These are phyloP conservation scores for Nomia melanderi DNA, from an alignment of 1,140 invertebrate genomes.

Conservation along the genomic window DNA sequence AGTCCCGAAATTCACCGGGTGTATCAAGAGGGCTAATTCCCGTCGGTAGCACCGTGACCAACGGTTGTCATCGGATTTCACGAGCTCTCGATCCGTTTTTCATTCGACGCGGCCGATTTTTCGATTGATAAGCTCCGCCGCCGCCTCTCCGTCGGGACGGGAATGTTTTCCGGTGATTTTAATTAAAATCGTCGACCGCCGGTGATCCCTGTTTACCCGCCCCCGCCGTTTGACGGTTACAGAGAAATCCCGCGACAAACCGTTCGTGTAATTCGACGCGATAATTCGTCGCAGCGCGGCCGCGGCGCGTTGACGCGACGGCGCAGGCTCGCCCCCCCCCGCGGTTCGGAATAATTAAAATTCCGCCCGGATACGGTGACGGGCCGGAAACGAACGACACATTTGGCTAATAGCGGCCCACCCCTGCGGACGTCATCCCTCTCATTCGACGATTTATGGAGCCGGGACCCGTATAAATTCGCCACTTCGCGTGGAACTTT, in stretches of 20 bases:
- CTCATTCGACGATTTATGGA: conserved; percentile 39
- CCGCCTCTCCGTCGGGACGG: neutral
- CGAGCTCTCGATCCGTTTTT: conserved; percentile 36
- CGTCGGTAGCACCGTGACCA: conserved; percentile 30
- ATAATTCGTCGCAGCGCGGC: conserved; percentile 1
- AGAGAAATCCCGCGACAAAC: neutral
- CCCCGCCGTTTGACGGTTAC: neutral
- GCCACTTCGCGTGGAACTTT: neutral
- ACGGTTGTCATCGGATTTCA: conserved; percentile 42
- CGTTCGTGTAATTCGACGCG: conserved; percentile 8
- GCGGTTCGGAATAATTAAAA: conserved; percentile 49
- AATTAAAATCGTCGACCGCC: conserved; percentile 19
- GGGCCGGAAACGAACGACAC: conserved; percentile 48
- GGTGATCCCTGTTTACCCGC: neutral
- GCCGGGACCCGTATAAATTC: neutral
- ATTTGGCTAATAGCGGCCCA: conserved; percentile 46
- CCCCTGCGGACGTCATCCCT: conserved; percentile 19
- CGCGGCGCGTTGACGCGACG: conserved; percentile 12
- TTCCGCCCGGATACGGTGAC: conserved; percentile 33
- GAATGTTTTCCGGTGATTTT: conserved; percentile 1
- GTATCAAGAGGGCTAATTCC: conserved; percentile 3
- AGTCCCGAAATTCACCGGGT: conserved; percentile 26
- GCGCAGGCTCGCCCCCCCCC: neutral
- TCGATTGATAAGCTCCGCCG: conserved; percentile 20
- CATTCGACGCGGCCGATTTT: conserved; percentile 27